Conservation (phyloP, 2,113 vertebrate species). For the Grammomys surdaster region DNA sequence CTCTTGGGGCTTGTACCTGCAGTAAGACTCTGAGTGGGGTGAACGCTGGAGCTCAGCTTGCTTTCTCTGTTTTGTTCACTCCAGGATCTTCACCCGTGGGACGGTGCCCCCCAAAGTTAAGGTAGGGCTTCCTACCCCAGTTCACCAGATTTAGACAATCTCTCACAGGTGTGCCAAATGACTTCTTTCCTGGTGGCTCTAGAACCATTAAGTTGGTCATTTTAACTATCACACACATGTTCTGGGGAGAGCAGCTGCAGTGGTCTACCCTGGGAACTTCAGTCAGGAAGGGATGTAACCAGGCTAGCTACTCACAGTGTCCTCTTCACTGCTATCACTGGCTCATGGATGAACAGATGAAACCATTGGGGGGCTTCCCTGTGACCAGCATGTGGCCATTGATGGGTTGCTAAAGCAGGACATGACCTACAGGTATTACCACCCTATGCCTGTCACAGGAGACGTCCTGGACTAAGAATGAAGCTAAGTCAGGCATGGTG, state of each 20-base stretch:
- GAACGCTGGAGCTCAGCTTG: too few species aligned
- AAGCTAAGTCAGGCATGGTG: not conserved
- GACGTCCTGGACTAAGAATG: not conserved
- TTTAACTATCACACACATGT: not conserved
- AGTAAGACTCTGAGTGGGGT: not conserved
- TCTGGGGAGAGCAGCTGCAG: not conserved
- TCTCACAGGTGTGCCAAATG: not conserved
- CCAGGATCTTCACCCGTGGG: not conserved
- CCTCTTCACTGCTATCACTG: not conserved
- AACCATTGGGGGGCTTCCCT: not conserved
- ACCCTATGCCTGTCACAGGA: not conserved
- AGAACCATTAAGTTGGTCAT: not conserved
- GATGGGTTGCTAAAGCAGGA: not conserved
- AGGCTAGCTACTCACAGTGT: not conserved
- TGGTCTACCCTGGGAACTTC: not conserved
- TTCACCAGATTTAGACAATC: not conserved
- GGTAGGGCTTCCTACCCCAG: not conserved
- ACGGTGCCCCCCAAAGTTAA: not conserved
- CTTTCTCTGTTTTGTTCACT: not conserved
- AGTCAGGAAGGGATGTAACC: not conserved
- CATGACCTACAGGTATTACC: not conserved
- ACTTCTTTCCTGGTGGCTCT: not conserved
- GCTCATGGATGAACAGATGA: not conserved
- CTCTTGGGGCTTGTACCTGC: not conserved
- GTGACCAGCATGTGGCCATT: not conserved